phyloP scores from a whole-genome alignment of 2,797 vertebrate genomes.

The Emys orbicularis region DNA sequence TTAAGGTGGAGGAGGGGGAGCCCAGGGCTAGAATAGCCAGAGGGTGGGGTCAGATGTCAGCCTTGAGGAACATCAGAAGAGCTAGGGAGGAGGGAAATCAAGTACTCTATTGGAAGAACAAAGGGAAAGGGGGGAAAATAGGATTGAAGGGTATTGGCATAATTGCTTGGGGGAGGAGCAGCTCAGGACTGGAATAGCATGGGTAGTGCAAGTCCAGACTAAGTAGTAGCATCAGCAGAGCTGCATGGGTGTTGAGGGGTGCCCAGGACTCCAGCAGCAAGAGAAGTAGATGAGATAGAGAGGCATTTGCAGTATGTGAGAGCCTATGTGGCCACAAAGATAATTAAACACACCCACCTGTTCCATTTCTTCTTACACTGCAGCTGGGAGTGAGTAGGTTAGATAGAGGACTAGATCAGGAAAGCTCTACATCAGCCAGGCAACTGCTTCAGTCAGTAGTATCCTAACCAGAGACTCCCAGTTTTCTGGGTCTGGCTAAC shows the following conservation, averaged over 20 bases:
- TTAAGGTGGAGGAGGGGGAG: background rate
- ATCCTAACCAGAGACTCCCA: background rate
- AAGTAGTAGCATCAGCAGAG: background rate
- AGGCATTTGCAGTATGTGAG: background rate
- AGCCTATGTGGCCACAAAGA: background rate
- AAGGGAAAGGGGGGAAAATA: background rate
- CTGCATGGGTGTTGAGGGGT: background rate
- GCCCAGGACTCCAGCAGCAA: background rate
- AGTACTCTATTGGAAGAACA: background rate
- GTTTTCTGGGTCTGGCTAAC: background rate
- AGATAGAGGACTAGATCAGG: rapidly evolving
- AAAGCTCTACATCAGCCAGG: background rate
- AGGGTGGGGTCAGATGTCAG: background rate
- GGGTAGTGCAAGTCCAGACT: background rate
- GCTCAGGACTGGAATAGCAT: background rate
- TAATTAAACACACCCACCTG: rapidly evolving
- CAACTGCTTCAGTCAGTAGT: background rate
- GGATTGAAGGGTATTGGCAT: background rate
- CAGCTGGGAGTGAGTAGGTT: too few species aligned
- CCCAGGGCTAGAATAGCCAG: background rate
- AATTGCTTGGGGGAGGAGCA: background rate
- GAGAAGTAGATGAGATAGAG: background rate
- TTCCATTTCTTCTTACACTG: background rate
- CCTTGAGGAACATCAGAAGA: background rate
- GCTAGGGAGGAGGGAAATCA: background rate